Percentiles rank a stretch among this genome's conserved stretches.
These are phyloP conservation scores for Felis catus DNA, from an alignment of 2,113 vertebrate genomes.

Conservation along the genomic window F.catus_Fca126_mat1.0 CM031418.1:25481001-25481500, in stretches of 20 bases:
- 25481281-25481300: conserved; percentile 89
- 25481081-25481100: background rate
- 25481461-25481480: background rate
- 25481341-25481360: background rate
- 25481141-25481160: background rate
- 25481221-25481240: conserved; percentile 91
- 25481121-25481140: background rate
- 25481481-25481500: background rate
- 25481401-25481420: background rate
- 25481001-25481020: background rate
- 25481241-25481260: conserved; percentile 92
- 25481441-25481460: background rate
- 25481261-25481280: conserved; percentile 88
- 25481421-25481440: background rate
- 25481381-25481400: background rate
- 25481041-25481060: background rate
- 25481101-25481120: background rate
- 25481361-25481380: background rate
- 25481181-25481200: background rate
- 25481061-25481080: background rate
- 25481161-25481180: background rate
- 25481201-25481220: conserved; percentile 60
- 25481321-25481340: conserved; percentile 84
- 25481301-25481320: conserved; percentile 85
- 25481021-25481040: background rate